Percentiles rank a stretch among this genome's conserved stretches.
These are phyloP conservation scores for Sisyra nigra DNA, from an alignment of 2,888 invertebrate species.

Conservation along the genomic window DNA sequence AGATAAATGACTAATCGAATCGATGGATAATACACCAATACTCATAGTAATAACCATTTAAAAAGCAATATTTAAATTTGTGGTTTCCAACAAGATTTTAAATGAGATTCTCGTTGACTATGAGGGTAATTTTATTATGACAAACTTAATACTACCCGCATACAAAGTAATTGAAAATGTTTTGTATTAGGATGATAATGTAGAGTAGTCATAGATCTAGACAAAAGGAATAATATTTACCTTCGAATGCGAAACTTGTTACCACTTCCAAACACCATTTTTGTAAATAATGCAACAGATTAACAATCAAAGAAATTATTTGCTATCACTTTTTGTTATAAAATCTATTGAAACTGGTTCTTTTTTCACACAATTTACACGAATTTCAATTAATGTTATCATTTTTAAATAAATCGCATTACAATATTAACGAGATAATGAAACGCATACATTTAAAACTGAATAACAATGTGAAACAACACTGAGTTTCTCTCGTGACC, in stretches of 20 bases:
- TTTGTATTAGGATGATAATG: constrained; percentile 1
- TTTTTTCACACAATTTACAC: neutral
- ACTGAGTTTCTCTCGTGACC: constrained; percentile 12
- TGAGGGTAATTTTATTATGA: too few species aligned
- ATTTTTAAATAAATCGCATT: too few species aligned
- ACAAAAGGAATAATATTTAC: constrained; percentile 19
- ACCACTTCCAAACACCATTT: constrained; percentile 28
- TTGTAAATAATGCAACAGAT: constrained; percentile 5
- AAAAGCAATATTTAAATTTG: too few species aligned
- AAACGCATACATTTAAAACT: neutral
- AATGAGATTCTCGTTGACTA: too few species aligned
- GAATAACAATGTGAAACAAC: constrained; percentile 13
- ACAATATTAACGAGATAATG: neutral
- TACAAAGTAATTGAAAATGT: neutral
- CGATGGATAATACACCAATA: too few species aligned
- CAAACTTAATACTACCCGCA: neutral
- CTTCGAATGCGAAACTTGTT: constrained; percentile 38
- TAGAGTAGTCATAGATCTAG: too few species aligned
- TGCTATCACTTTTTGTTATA: constrained; percentile 2
- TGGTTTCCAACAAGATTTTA: too few species aligned
- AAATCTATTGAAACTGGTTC: constrained; percentile 2
- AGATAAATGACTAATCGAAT: too few species aligned
- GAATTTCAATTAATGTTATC: neutral
- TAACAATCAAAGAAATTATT: neutral
- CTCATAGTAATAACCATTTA: too few species aligned